Evolutionary conservation across 2,888 invertebrate genomes (phyloP), one percentile per base, ranked within the genome.

Genomic region (Heterodera filipjevi): DNA sequence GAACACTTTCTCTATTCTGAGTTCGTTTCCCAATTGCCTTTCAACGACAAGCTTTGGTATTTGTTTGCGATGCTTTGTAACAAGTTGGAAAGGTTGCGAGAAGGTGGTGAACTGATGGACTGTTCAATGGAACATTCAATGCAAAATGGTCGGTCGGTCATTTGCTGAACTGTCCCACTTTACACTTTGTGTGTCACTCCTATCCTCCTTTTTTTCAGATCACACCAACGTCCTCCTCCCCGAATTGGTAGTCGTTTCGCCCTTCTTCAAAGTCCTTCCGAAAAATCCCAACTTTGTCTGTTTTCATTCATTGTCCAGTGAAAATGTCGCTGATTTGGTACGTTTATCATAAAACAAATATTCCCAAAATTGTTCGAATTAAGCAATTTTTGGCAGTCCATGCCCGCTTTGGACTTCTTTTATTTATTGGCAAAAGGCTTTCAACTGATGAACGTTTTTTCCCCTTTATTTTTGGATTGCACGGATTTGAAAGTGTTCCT

Each of bases 311-410:
- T 59, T 59, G 59, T 1, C 59, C 12, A 27, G 5, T 59, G 59
- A 59, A n/a, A 59, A 59, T n/a, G 1, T 27, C 3, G 5, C 59
- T 27, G n/a, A 59, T 59, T n/a, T 59, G n/a, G 59, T 59, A 3
- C 2, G 12, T 49, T 49, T 49, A 16, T 49, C 46, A 2, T 49
- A 3, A 12, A 2, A 49, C 46, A 12, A 49, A 22, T 66, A 30
- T 78, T 27, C 16, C 14, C n/a, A 27, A 44, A 32, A 19, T 76
- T 49, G 19, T 33, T 33, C 64, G 22, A 32, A n/a, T 73, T 22
- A 46, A 80, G 80, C 64, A 73, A 49, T 35, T 68, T 59, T 33
- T 71, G 44, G 73, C 80, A 16, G 73, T 80, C 16, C 77, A 77
- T 71, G 80, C 77, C n/a, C 66, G 80, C 0, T 64, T 77, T 19